Evolutionary conservation across 1,140 invertebrate species (phyloP).

Genomic region (Oryzaephilus surinamensis): DNA sequence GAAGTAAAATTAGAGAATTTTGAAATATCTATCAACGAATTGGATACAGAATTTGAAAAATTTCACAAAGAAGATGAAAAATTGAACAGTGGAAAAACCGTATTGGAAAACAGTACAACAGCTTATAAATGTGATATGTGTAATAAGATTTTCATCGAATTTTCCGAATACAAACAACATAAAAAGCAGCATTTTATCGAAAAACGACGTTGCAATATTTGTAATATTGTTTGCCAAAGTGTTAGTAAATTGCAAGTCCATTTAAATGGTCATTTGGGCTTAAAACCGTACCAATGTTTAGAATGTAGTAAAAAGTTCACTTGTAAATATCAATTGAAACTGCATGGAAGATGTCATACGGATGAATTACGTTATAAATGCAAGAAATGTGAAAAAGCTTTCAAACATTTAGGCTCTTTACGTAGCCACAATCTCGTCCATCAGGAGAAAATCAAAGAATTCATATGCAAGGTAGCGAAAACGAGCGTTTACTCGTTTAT

Average conservation of each 20-base stretch:
- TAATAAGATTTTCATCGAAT: constrained; percentile 16
- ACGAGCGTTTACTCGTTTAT: too few species aligned
- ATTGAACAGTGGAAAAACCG: too few species aligned
- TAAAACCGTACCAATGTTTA: constrained; percentile 56
- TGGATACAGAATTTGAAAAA: neutral
- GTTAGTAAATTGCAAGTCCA: constrained; percentile 49
- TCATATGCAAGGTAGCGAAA: constrained; percentile 19
- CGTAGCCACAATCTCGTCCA: constrained; percentile 21
- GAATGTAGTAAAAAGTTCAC: constrained; percentile 50
- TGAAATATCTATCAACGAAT: neutral
- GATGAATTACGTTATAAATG: constrained; percentile 21
- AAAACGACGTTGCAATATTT: constrained; percentile 36
- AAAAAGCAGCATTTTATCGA: constrained; percentile 30
- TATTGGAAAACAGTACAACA: constrained; percentile 19
- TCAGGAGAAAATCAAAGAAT: constrained; percentile 17
- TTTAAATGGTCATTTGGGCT: constrained; percentile 51
- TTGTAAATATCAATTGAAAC: constrained; percentile 40
- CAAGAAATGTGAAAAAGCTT: constrained; percentile 21
- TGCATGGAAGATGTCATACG: constrained; percentile 43
- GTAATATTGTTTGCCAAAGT: constrained; percentile 35
- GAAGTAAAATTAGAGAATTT: constrained; percentile 5
- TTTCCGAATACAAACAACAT: constrained; percentile 18
- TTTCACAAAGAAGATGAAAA: too few species aligned
- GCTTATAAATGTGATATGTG: constrained; percentile 22
- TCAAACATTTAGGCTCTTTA: constrained; percentile 19